These are phyloP conservation scores for Cyprinus carpio DNA, from an alignment of 2,113 vertebrate genomes.

Conservation along the genomic window DNA sequence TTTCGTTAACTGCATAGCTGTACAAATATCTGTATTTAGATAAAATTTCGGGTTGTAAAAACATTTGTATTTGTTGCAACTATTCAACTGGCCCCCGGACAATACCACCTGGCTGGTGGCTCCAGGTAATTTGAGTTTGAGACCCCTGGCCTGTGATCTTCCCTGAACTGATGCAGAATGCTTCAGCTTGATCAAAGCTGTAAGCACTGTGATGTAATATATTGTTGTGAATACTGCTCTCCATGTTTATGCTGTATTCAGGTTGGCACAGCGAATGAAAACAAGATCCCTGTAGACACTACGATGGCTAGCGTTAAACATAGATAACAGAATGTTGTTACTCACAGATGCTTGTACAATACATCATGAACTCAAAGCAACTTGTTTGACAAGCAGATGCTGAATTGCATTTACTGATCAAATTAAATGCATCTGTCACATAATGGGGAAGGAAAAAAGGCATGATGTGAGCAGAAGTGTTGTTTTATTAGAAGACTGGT, in stretches of 20 bases:
- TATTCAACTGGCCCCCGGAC: not conserved
- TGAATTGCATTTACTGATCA: constrained; percentile 23
- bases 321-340: constrained; percentile 35
- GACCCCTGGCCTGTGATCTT: constrained; percentile 62
- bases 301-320: constrained; percentile 51
- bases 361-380: constrained; percentile 28
- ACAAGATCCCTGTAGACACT: constrained; percentile 37
- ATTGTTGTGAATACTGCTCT: not conserved
- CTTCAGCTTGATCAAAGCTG: constrained; percentile 50
- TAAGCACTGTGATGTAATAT: constrained; percentile 42
- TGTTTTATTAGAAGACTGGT: constrained; percentile 26
- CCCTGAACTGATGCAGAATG: constrained; percentile 62
- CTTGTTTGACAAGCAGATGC: constrained; percentile 16
- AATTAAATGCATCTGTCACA: constrained; percentile 40
- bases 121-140: not conserved
- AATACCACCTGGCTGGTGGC: not conserved
- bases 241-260: constrained; percentile 16
- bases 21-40: not conserved
- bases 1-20: not conserved
- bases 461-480: constrained; percentile 8
- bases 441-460: not conserved
- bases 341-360: constrained; percentile 24
- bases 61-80: not conserved
- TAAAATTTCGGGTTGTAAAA: not conserved
- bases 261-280: not conserved